Percentiles rank a stretch among this genome's conserved stretches.
phyloP scores from a whole-genome alignment of 2,888 invertebrate species.

The Zeuzera pyrina region DNA sequence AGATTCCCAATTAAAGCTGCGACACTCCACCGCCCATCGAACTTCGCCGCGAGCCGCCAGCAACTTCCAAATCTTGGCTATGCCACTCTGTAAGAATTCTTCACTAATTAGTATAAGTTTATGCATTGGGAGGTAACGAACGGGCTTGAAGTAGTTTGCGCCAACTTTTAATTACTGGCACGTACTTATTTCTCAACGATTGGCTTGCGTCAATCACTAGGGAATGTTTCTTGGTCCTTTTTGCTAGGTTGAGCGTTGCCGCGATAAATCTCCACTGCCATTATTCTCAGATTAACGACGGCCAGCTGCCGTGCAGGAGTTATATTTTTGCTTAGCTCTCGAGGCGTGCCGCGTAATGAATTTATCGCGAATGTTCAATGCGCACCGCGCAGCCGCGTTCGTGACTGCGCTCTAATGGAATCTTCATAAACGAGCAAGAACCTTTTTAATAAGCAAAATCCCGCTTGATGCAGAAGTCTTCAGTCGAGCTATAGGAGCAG shows the following conservation, averaged over 20 bases:
- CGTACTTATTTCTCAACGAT: too few species aligned
- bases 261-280: slow-evolving; percentile 20
- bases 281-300: slow-evolving; percentile 34
- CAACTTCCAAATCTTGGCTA: slow-evolving; percentile 60
- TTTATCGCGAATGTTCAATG: slow-evolving; percentile 28
- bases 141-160: slow-evolving; percentile 29
- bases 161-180: slow-evolving; percentile 61
- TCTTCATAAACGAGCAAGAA: slow-evolving; percentile 26
- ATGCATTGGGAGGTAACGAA: slow-evolving; percentile 51
- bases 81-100: slow-evolving; percentile 58
- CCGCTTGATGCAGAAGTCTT: slow-evolving; percentile 14
- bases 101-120: slow-evolving; percentile 68
- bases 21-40: slow-evolving; percentile 46
- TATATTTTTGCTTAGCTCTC: slow-evolving; percentile 40
- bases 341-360: slow-evolving; percentile 28
- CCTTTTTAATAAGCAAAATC: slow-evolving; percentile 30
- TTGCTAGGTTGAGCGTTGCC: slow-evolving; percentile 20
- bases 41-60: slow-evolving; percentile 38
- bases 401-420: slow-evolving; percentile 23
- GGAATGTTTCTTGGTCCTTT: slow-evolving; percentile 23
- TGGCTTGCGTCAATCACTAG: slow-evolving; percentile 37
- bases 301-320: slow-evolving; percentile 17
- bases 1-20: slow-evolving; percentile 68
- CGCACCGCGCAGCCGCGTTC: slow-evolving; percentile 16
- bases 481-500: slow-evolving; percentile 16